phyloP scores from a whole-genome alignment of 2,888 invertebrate species.

The Cerastoderma edule region DNA sequence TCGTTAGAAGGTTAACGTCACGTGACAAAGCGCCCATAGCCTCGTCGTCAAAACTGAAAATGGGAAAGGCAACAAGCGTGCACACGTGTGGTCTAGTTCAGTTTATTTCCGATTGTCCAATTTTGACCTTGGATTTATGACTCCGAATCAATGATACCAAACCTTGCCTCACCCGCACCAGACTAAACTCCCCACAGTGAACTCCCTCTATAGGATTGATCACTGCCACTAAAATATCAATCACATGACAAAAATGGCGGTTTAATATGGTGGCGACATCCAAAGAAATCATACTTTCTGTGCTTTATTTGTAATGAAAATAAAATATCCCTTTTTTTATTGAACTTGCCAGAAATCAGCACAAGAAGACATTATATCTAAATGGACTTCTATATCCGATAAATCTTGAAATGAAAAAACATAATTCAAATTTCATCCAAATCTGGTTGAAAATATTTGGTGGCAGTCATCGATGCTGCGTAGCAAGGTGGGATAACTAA shows the following conservation, averaged over 20 bases:
- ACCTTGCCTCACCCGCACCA: background rate
- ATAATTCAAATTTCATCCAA: too few relatives aligned
- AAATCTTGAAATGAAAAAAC: too few relatives aligned
- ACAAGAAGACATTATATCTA: too few relatives aligned
- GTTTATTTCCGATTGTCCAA: background rate
- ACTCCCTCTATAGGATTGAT: too few relatives aligned
- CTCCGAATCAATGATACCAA: background rate
- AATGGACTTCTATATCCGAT: too few relatives aligned
- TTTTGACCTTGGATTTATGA: background rate
- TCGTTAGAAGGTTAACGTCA: conserved; percentile 88
- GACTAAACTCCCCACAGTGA: background rate
- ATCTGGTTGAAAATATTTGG: conserved; percentile 1
- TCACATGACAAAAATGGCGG: too few relatives aligned
- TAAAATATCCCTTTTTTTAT: too few relatives aligned
- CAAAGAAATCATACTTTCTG: too few relatives aligned
- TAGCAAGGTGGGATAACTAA: background rate
- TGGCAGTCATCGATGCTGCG: background rate
- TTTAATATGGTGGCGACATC: too few relatives aligned
- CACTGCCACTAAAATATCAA: too few relatives aligned
- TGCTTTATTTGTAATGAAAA: too few relatives aligned
- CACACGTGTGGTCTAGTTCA: background rate
- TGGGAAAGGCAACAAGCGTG: background rate
- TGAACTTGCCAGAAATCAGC: too few relatives aligned
- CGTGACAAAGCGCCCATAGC: conserved; percentile 79
- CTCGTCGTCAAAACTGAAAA: conserved; percentile 74